Conservation (phyloP, 2,113 vertebrate genomes). For the Plecturocebus donacophilus region DNA sequence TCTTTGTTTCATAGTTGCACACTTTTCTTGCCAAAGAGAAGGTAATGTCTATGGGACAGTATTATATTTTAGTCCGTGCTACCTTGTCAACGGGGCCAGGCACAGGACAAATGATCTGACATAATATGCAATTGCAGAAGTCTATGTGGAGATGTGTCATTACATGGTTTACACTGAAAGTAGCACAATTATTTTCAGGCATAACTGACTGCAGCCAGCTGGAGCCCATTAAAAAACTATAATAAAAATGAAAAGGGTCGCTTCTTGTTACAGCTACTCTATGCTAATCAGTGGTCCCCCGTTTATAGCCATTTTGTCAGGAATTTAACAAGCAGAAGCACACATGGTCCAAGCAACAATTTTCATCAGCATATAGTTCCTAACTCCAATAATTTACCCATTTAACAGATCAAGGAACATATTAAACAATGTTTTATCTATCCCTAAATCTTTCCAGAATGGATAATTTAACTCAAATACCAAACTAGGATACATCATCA, state of each 20-base stretch:
- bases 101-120: neutral
- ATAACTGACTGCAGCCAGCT: slow-evolving; percentile 59
- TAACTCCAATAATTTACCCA: neutral
- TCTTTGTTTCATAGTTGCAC: neutral
- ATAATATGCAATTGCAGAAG: slow-evolving; percentile 2
- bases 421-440: neutral
- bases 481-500: slow-evolving; percentile 3
- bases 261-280: slow-evolving; percentile 50
- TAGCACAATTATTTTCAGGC: slow-evolving; percentile 61
- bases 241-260: slow-evolving; percentile 64
- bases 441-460: neutral
- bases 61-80: neutral
- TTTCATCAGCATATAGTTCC: neutral
- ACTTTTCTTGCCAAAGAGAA: neutral
- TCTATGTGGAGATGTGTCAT: slow-evolving; percentile 62
- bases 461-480: slow-evolving; percentile 33
- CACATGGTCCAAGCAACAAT: slow-evolving; percentile 17
- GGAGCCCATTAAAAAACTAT: slow-evolving; percentile 70
- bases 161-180: slow-evolving; percentile 28
- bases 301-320: slow-evolving; percentile 49
- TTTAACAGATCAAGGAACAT: neutral
- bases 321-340: slow-evolving; percentile 66
- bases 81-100: neutral
- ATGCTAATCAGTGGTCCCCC: slow-evolving; percentile 54
- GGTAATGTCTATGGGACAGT: neutral